Conservation (phyloP, 2,797 vertebrate genomes). For the Neopelma chrysocephalum region DNA sequence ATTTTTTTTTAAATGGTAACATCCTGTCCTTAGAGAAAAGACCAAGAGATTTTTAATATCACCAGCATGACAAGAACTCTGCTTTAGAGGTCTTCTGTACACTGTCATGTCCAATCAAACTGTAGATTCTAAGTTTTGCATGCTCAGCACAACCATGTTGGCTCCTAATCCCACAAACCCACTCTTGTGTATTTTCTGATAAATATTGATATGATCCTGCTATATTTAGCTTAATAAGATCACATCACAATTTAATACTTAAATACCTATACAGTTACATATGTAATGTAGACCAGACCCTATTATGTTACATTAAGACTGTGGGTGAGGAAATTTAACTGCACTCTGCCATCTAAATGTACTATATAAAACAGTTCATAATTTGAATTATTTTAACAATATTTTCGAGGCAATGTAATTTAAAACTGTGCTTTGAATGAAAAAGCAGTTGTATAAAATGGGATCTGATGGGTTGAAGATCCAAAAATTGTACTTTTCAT, state of each 20-base stretch:
- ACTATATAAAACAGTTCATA: neutral
- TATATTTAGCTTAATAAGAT: neutral
- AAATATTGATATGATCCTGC: neutral
- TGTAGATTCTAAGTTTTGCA: neutral
- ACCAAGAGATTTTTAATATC: neutral
- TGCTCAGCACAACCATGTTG: neutral
- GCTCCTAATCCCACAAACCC: neutral
- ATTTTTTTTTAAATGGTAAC: neutral
- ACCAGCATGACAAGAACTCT: neutral
- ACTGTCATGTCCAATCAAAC: rapidly evolving
- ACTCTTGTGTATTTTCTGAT: neutral
- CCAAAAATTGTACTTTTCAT: neutral
- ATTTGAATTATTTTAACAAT: neutral
- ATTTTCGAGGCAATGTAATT: neutral
- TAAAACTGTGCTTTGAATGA: neutral
- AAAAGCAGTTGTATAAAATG: neutral
- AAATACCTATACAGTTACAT: neutral
- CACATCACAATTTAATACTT: neutral
- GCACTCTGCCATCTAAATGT: neutral
- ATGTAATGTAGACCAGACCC: neutral
- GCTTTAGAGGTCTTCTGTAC: neutral
- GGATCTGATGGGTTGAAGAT: neutral
- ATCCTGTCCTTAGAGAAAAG: neutral
- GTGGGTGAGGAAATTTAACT: neutral
- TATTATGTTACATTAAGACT: neutral